Evolutionary conservation across 2,797 vertebrate species (phyloP).

Genomic region (Catostomus latipinnis): DNA sequence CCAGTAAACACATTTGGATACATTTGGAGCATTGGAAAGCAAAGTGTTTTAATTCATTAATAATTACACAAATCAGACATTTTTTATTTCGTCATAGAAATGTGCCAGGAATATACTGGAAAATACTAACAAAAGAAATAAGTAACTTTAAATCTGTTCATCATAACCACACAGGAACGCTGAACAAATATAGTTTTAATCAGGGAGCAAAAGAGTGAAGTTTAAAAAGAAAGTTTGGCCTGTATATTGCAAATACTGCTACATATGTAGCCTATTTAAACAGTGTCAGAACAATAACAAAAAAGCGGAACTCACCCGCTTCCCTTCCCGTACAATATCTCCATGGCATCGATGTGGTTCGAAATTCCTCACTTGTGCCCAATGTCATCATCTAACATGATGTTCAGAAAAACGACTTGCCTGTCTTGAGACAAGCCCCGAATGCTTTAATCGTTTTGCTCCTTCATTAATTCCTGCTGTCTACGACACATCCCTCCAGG

Average conservation of each 20-base stretch:
- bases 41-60: too few relatives aligned
- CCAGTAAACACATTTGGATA: too few relatives aligned
- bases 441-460: conserved; percentile 67
- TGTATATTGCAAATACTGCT: background rate
- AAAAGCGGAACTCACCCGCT: conserved; percentile 69
- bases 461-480: conserved; percentile 68
- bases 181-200: background rate
- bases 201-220: too few relatives aligned
- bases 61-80: too few relatives aligned
- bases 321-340: conserved; percentile 44
- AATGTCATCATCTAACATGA: conserved; percentile 40
- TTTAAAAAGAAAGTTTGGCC: too few relatives aligned
- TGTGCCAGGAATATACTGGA: background rate
- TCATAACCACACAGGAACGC: background rate
- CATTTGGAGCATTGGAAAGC: too few relatives aligned
- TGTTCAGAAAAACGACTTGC: conserved; percentile 65
- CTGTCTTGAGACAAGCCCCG: conserved; percentile 64
- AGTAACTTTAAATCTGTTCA: background rate
- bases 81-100: too few relatives aligned
- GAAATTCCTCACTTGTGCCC: conserved; percentile 41
- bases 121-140: background rate
- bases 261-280: background rate
- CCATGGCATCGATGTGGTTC: conserved; percentile 17
- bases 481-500: conserved; percentile 65
- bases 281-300: background rate